phyloP scores from a whole-genome alignment of 2,797 vertebrate genomes.

The Pampus argenteus region DNA sequence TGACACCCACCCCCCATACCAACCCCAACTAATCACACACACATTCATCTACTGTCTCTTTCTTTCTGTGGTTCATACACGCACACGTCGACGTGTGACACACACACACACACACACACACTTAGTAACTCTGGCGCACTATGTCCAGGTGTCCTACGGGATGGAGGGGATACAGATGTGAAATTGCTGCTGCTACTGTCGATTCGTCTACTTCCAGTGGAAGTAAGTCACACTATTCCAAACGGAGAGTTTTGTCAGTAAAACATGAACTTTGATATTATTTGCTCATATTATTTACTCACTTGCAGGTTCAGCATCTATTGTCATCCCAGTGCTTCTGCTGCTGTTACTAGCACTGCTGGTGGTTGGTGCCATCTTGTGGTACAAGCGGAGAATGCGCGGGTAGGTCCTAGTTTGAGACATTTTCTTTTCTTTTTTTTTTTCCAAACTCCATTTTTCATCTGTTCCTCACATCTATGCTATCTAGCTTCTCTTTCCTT shows the following conservation, averaged over 20 bases:
- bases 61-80: slow-evolving; percentile 3
- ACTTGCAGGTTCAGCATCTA: slow-evolving; percentile 85
- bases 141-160: slow-evolving; percentile 86
- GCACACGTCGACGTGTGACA: too few relatives aligned
- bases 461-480: slow-evolving; percentile 52
- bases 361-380: slow-evolving; percentile 89
- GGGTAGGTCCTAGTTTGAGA: slow-evolving; percentile 85
- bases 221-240: slow-evolving; percentile 80
- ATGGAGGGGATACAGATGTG: slow-evolving; percentile 87
- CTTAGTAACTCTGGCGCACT: slow-evolving; percentile 8
- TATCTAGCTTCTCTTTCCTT: slow-evolving; percentile 53
- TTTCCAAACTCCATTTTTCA: slow-evolving; percentile 59
- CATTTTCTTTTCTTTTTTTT: background rate
- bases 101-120: slow-evolving; percentile 2
- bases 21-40: background rate
- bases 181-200: slow-evolving; percentile 73
- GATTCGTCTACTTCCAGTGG: slow-evolving; percentile 79
- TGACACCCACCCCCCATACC: background rate
- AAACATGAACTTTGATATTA: slow-evolving; percentile 11
- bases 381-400: slow-evolving; percentile 94
- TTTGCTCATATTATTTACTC: slow-evolving; percentile 23
- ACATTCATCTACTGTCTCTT: background rate
- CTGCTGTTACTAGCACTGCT: slow-evolving; percentile 89
- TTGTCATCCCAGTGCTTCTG: slow-evolving; percentile 89
- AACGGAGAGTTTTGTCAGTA: background rate